Evolutionary conservation across 2,888 invertebrate species (phyloP), one percentile per base, ranked within the genome.

Genomic region (Cryptus armator): DNA sequence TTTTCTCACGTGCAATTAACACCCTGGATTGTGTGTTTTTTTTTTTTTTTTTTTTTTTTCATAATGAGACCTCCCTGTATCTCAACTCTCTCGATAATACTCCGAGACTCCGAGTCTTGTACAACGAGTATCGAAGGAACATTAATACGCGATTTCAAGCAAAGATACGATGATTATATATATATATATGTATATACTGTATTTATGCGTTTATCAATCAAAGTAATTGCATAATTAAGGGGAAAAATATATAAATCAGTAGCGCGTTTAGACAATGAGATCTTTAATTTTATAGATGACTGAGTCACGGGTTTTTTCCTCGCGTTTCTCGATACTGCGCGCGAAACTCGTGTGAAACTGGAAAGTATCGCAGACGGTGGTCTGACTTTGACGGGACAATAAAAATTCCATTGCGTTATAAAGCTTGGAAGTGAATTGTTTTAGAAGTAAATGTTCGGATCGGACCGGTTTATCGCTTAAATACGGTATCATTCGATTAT

Each of bases 1-100:
- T 87, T 86, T 87, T 88, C 87, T 83, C 86, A 87, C 84, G 77
- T 78, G 44, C 82, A 84, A 87, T 86, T 85, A 85, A 79, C 85
- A 82, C 78, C 75, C 81, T 75, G 78, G 62, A 66, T 81, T 14
- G 29, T 59, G 67, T 62, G 44, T 67, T 72, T 48, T 46, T 43
- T 46, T 32, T 24, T 9, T 14, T 32, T 59, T 72, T 62, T 51
- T 67, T 76, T 48, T 46, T 43, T 32, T 46, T 24, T 9, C 1
- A 19, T 32, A 74, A 46, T 32, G 74, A 62, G 62, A 74, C 43
- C 46, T 74, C 74, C 12, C 59, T 59, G 59, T n/a, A 56, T 44
- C 16, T 62, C 4, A 59, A 32, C 46, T 44, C 72, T 32, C 32
- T 32, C 37, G 37, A 14, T 9, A 9, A 7, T 6, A 62, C 62